Evolutionary conservation across 2,888 invertebrate genomes (phyloP), one percentile per base, ranked within the genome.

Genomic region (Norana najaformis): DNA sequence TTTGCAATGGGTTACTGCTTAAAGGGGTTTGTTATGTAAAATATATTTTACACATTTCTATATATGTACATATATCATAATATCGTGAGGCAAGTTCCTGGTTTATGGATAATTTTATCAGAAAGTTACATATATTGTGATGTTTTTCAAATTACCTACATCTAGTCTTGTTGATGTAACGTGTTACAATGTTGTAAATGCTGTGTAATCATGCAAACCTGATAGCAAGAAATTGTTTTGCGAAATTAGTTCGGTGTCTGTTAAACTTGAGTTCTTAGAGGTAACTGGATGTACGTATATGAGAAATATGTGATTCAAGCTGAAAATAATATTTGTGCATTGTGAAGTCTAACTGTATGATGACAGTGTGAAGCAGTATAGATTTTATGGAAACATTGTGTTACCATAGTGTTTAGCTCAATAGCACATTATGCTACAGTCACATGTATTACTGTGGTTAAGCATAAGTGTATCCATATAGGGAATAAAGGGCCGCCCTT

Each of bases 171-270:
- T 69, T 69, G 69, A 69, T 69, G 69, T 69, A 47, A 47, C 20
- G 4, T 47, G 20, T 47, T 69, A 69, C n/a, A 3, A 69, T 69
- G 69, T 69, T 69, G 69, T 69, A 69, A 69, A 69, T 69, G 69
- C 69, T 30, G n/a, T 69, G 69, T 5, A 69, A n/a, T 13, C 30
- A 69, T n/a, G 69, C 69, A 69, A 2, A 69, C 20, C 23, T 47
- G 3, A 69, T 69, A 69, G 30, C 69, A 69, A 69, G 69, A 69
- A 69, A 69, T n/a, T 69, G 69, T n/a, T 69, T 69, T n/a, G 5
- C 30, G 69, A 69, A 69, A 69, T 69, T n/a, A 69, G 69, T 69
- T 69, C n/a, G 69, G 69, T 69, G n/a, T 69, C 69, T 69, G 69
- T n/a, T 69, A 69, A 69, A 69, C 69, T 69, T n/a, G 69, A 69